phyloP scores from a whole-genome alignment of 2,113 vertebrate species.

The Misgurnus mizolepis region DNA sequence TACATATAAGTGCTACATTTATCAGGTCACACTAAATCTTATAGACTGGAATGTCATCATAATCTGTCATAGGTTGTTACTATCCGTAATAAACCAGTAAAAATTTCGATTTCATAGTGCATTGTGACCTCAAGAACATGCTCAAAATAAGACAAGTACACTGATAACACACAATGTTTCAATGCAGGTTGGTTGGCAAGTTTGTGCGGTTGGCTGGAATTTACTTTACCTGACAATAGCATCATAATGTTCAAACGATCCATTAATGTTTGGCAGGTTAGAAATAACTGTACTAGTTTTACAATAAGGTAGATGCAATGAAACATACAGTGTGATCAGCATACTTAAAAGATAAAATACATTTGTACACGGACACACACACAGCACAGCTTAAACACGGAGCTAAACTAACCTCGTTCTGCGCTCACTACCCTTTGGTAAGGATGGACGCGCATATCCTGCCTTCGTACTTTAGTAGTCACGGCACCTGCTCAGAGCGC shows the following conservation, averaged over 20 bases:
- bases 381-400: conserved; percentile 63
- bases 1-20: conserved; percentile 15
- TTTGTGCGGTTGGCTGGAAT: conserved; percentile 1
- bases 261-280: conserved; percentile 10
- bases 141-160: conserved; percentile 11
- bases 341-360: conserved; percentile 26
- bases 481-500: conserved; percentile 99
- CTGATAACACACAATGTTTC: conserved; percentile 21
- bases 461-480: conserved; percentile 99
- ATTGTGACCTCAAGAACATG: conserved; percentile 22
- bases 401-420: conserved; percentile 99
- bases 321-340: conserved; percentile 20
- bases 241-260: conserved; percentile 8
- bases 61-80: neutral
- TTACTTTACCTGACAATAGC: conserved; percentile 9
- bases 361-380: conserved; percentile 43
- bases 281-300: conserved; percentile 3
- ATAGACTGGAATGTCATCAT: conserved; percentile 1
- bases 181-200: conserved; percentile 15
- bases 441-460: conserved; percentile 99
- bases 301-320: conserved; percentile 16
- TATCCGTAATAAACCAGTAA: neutral
- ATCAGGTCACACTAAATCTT: conserved; percentile 11
- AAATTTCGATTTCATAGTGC: neutral
- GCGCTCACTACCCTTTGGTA: conserved; percentile 99